Evolutionary conservation across 2,797 vertebrate genomes (phyloP).

Genomic region (Anolis apletophallus): DNA sequence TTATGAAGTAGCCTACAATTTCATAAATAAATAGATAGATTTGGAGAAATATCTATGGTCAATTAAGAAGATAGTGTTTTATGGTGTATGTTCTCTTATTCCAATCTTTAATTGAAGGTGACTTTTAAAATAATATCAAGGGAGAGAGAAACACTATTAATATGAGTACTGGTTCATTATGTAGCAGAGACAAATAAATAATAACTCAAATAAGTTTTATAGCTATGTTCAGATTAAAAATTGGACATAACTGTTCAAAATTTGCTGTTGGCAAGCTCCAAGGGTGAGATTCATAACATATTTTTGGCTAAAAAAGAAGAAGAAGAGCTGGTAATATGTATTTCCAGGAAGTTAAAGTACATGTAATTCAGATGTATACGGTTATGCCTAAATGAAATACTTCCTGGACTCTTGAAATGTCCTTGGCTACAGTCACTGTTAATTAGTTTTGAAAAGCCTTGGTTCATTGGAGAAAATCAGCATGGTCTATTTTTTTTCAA

Average conservation of each 20-base stretch:
- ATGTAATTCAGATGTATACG: slow-evolving; percentile 5
- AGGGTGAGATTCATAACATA: neutral
- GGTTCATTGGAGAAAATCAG: slow-evolving; percentile 26
- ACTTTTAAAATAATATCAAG: neutral
- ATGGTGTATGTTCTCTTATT: neutral
- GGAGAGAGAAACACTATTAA: neutral
- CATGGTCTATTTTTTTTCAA: slow-evolving; percentile 31
- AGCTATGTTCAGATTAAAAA: slow-evolving; percentile 1
- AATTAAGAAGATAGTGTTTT: neutral
- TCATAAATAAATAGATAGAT: neutral
- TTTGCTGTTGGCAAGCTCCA: neutral
- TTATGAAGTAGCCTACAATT: neutral
- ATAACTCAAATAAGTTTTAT: neutral
- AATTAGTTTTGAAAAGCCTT: slow-evolving; percentile 35
- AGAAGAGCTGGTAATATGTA: neutral
- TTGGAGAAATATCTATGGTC: neutral
- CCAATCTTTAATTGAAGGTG: slow-evolving; percentile 15
- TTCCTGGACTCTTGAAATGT: slow-evolving; percentile 35
- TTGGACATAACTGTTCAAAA: neutral
- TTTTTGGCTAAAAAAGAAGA: neutral
- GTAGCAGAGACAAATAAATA: slow-evolving; percentile 15
- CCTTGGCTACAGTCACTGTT: slow-evolving; percentile 24
- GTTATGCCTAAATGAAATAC: neutral
- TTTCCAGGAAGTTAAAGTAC: neutral
- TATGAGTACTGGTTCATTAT: neutral